Base-by-base conservation (phyloP, 2,113 vertebrate genomes). In the Laticauda colubrina region DNA sequence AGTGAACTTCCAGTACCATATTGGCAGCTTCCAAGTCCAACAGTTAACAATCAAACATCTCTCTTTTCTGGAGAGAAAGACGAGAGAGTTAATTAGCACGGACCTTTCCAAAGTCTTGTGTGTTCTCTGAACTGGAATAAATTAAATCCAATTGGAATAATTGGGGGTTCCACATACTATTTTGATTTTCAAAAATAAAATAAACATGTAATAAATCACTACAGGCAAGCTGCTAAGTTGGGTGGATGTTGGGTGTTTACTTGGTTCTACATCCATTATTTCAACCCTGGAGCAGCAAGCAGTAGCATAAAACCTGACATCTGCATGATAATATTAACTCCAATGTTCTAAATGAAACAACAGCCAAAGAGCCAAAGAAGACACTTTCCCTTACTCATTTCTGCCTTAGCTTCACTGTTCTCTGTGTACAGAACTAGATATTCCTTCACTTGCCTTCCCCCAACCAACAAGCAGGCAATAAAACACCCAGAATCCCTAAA, bases 401-500 rank as follows among this genome's bases (percentile, higher is more conserved):
- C 94, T 95, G 14, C 7, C 48, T 88, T 69, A 55, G 54, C 39
- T 48, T 48, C 9, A 2, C 3, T 48, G 2, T 6, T 20, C 51
- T 34, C 87, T 29, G 24, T 26, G 48, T 24, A 14, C 34, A 24
- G 64, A 69, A 69, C 64, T 69, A 24, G 15, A 57, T 39, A 57
- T 89, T 55, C 39, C 26, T 43, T 8, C 8, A 24, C 45, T 7
- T 61, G 69, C 61, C 51, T 53, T 55, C 59, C 86, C 94, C 96
- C 96, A 95, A 97, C 96, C 97, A 97, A 97, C 96, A 97, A 96
- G 95, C 96, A 97, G 97, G 97, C 97, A 98, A 98, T 98, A 98
- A 98, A 98, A 97, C 97, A 98, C 97, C 96, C 97, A 96, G 97
- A 97, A 97, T 98, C 98, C 98, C 97, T 91, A 95, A 97, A 97